These are phyloP conservation scores for Actias luna DNA, from an alignment of 2,888 invertebrate genomes.

Conservation along the genomic window DNA sequence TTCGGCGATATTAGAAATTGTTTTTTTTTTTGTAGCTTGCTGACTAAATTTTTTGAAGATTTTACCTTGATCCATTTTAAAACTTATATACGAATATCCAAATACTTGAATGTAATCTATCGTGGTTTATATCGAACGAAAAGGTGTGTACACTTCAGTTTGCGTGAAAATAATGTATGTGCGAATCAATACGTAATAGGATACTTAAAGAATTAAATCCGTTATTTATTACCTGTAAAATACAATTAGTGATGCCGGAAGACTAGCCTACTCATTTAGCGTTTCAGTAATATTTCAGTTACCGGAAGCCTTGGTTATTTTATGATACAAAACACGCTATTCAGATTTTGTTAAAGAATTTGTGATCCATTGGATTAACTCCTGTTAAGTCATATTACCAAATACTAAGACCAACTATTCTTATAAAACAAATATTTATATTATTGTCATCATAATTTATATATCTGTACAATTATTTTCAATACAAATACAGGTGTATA, in stretches of 20 bases:
- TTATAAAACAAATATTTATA: no score
- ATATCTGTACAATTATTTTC: no score
- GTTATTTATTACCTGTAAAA: not conserved
- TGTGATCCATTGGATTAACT: not conserved
- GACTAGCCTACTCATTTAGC: not conserved
- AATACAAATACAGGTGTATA: no score
- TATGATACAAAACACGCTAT: not conserved
- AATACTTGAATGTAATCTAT: conserved; percentile 4
- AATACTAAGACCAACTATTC: no score
- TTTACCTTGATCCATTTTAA: not conserved
- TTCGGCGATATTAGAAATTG: not conserved
- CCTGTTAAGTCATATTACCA: not conserved
- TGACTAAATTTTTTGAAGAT: not conserved
- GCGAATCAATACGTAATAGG: conserved; percentile 6
- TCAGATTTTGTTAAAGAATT: not conserved
- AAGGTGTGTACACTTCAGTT: not conserved
- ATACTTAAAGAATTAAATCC: not conserved
- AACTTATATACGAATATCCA: not conserved
- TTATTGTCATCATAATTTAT: no score
- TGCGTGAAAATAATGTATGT: not conserved
- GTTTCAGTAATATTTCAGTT: not conserved
- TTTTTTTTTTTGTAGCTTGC: not conserved
- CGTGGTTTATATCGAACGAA: not conserved
- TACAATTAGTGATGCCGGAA: conserved; percentile 3
- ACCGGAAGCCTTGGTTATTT: not conserved